A percentile compares a stretch with the other conserved stretches of the same genome.
phyloP scores from a whole-genome alignment of 2,113 vertebrate genomes.

The Hydropotes inermis region DNA sequence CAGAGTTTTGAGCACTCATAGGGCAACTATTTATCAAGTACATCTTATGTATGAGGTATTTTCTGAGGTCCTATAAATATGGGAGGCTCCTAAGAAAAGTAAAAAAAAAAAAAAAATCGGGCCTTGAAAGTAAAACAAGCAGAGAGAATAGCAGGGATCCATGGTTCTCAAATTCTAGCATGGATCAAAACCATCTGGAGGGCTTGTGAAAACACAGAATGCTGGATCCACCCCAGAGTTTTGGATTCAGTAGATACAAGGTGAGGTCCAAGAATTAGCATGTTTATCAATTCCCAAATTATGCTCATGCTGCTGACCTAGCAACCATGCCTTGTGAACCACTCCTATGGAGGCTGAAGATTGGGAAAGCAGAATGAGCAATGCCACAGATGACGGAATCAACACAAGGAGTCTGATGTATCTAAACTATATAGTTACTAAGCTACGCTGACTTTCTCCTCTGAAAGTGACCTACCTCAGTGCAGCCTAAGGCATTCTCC shows the following conservation, averaged over 20 bases:
- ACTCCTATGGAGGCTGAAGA: background rate
- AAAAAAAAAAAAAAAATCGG: background rate
- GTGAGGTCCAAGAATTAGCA: background rate
- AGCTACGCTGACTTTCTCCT: background rate
- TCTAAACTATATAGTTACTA: background rate
- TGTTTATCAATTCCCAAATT: background rate
- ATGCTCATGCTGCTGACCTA: background rate
- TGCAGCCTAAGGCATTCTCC: background rate
- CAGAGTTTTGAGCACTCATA: background rate
- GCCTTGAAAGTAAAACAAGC: background rate
- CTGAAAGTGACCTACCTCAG: background rate
- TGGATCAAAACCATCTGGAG: background rate
- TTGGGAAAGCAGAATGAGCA: background rate
- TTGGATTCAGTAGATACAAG: background rate
- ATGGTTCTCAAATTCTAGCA: background rate
- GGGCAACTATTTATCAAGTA: background rate
- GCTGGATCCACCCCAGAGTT: background rate
- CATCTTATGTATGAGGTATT: background rate
- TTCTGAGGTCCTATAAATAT: background rate
- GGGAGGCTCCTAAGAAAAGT: background rate
- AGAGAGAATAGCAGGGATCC: background rate
- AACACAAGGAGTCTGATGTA: background rate
- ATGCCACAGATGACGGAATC: background rate
- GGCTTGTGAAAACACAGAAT: background rate
- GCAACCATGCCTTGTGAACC: background rate